These are phyloP conservation scores for Endotricha flammealis DNA, from an alignment of 2,888 invertebrate species.

Conservation along the genomic window DNA sequence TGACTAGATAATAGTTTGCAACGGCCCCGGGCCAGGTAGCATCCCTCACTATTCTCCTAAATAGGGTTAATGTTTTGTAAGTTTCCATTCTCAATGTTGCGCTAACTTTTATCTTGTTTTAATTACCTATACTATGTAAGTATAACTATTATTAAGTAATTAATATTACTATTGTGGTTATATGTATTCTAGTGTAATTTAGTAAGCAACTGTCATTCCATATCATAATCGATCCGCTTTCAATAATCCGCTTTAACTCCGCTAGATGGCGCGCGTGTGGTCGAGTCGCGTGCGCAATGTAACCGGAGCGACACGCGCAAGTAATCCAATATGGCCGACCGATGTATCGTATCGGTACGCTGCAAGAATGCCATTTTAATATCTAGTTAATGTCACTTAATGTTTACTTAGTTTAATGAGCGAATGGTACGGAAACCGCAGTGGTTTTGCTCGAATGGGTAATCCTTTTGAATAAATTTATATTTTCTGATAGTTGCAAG, in stretches of 20 bases:
- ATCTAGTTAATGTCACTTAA: slow-evolving; percentile 69
- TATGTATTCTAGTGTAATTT: slow-evolving; percentile 2
- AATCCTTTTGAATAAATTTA: slow-evolving; percentile 6
- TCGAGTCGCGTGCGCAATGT: slow-evolving; percentile 73
- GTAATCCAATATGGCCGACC: slow-evolving; percentile 74
- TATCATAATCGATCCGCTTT: slow-evolving; percentile 39
- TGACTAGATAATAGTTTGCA: slow-evolving; percentile 43
- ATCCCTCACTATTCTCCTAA: slow-evolving; percentile 39
- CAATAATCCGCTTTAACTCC: slow-evolving; percentile 40
- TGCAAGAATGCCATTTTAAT: slow-evolving; percentile 75
- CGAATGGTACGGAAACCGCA: slow-evolving; percentile 49
- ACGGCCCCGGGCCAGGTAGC: slow-evolving; percentile 29
- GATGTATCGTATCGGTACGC: slow-evolving; percentile 66
- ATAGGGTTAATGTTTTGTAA: too few species aligned
- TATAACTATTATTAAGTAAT: too few species aligned
- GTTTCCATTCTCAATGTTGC: too few species aligned
- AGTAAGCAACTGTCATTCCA: slow-evolving; percentile 23
- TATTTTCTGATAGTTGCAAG: too few species aligned
- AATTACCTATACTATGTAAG: too few species aligned
- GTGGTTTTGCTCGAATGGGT: slow-evolving; percentile 21
- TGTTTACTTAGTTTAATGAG: slow-evolving; percentile 65
- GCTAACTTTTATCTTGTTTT: too few species aligned
- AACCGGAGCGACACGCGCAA: slow-evolving; percentile 74
- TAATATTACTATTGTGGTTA: slow-evolving; percentile 8
- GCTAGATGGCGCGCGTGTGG: slow-evolving; percentile 75